phyloP scores from a whole-genome alignment of 2,113 vertebrate genomes.

The Phrynosoma blainvillii region DNA sequence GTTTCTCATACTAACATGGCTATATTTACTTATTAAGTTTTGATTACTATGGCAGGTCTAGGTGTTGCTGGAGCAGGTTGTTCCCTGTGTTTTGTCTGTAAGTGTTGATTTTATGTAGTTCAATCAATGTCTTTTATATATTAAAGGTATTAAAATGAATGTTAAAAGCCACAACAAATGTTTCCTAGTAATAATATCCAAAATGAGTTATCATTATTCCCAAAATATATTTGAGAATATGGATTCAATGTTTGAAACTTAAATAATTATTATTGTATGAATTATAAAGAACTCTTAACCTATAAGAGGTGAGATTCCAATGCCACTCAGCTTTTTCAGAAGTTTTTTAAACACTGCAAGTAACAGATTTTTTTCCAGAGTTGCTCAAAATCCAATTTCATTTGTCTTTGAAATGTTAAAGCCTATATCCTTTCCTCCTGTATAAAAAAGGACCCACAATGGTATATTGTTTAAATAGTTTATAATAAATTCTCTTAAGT shows the following conservation, averaged over 20 bases:
- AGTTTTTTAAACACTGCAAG: not conserved
- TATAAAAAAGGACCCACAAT: not conserved
- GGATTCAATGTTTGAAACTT: not conserved
- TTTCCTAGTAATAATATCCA: not conserved
- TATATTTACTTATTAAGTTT: too few relatives aligned
- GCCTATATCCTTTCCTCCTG: not conserved
- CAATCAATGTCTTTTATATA: too few relatives aligned
- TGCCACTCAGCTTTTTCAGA: not conserved
- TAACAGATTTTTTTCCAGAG: not conserved
- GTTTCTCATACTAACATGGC: too few relatives aligned
- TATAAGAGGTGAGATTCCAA: not conserved
- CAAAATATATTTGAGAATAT: not conserved
- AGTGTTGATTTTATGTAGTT: too few relatives aligned
- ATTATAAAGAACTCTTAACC: not conserved
- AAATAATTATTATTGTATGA: not conserved
- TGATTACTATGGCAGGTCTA: too few relatives aligned
- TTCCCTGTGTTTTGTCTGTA: too few relatives aligned
- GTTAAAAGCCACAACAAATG: too few relatives aligned
- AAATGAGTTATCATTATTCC: not conserved
- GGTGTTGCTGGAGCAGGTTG: too few relatives aligned
- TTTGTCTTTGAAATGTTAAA: not conserved
- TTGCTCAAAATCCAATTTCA: not conserved
- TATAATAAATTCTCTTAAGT: not conserved
- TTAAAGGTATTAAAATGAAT: too few relatives aligned
- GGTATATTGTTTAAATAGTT: not conserved